Evolutionary conservation across 2,113 vertebrate species (phyloP), one percentile per base, ranked within the genome.

Genomic region (Enhydra lutris): DNA sequence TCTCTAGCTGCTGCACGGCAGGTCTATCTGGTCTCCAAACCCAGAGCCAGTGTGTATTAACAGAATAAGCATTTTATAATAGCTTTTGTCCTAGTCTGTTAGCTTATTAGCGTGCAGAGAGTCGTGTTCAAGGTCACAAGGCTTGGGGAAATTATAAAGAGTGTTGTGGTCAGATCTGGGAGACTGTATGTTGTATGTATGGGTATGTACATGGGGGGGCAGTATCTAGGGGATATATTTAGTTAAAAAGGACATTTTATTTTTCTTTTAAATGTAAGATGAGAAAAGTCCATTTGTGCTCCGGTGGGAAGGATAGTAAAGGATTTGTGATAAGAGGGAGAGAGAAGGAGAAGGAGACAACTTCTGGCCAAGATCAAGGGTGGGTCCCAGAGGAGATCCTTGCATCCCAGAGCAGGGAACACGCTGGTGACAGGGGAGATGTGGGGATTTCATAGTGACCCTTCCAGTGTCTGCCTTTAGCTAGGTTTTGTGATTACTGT

Each of bases 401-500:
- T 76, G 34, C 26, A 36, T 31, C 65, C 39, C 59, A 67, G 57
- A 90, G 73, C 4, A 39, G 42, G 42, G 61, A n/a, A 21, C 3
- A 34, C 34, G 73, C 36, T 4, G 24, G 21, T 52, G 50, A 3
- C 0, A 26, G 6, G 26, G 14, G 26, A 81, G 12, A 2, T 7
- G 26, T 17, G 31, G 39, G 21, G 6, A 6, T 36, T 34, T 6
- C 76, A n/a, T 0, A 8, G 71, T 12, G 65, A 17, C 17, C 31
- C 45, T 45, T 63, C 2, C 6, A 29, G 6, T 1, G 12, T 65
- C 61, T 39, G 18, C 52, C 20, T 15, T 61, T 6, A 65, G 24
- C 23, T 39, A 73, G 18, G 8, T 42, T 24, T 55, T 55, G 12
- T 47, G 39, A 23, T 12, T n/a, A 24, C 11, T 45, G 82, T 1